phyloP scores from a whole-genome alignment of 1,140 invertebrate species.

The Drosophila littoralis region DNA sequence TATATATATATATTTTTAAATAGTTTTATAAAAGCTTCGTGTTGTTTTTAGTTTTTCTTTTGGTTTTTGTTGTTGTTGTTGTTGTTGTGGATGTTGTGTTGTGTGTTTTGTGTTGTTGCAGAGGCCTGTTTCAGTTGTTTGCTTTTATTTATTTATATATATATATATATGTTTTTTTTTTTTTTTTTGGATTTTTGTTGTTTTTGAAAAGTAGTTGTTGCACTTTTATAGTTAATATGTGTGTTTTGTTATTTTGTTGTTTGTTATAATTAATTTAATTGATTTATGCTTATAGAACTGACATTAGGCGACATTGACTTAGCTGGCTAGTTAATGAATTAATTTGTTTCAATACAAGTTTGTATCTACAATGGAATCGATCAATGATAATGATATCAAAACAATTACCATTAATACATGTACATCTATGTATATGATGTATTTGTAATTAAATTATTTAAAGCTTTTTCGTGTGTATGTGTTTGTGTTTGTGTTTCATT shows the following conservation, averaged over 20 bases:
- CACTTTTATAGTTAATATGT: conserved; percentile 56
- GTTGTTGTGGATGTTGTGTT: conserved; percentile 44
- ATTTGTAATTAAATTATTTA: conserved; percentile 83
- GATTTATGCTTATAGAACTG: conserved; percentile 72
- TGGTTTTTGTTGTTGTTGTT: conserved; percentile 49
- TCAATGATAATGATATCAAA: conserved; percentile 75
- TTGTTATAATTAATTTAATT: conserved; percentile 49
- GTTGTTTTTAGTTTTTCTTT: conserved; percentile 28
- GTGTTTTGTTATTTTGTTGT: conserved; percentile 16
- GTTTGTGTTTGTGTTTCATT: conserved; percentile 36
- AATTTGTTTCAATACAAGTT: conserved; percentile 52
- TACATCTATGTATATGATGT: conserved; percentile 38
- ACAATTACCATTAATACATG: conserved; percentile 62
- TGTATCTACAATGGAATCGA: conserved; percentile 78
- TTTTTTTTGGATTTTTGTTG: conserved; percentile 21
- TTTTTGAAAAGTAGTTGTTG: conserved; percentile 60
- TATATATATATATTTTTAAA: conserved; percentile 74
- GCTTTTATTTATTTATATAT: conserved; percentile 17
- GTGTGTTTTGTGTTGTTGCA: conserved; percentile 31
- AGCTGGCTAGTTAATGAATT: conserved; percentile 67
- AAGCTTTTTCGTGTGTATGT: conserved; percentile 69
- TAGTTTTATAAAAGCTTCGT: conserved; percentile 82
- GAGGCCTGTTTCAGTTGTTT: conserved; percentile 43
- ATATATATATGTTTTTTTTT: conserved; percentile 15
- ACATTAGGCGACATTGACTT: conserved; percentile 81